These are phyloP conservation scores for Phytoseiulus persimilis DNA, from an alignment of 2,888 invertebrate species.

Conservation along the genomic window DNA sequence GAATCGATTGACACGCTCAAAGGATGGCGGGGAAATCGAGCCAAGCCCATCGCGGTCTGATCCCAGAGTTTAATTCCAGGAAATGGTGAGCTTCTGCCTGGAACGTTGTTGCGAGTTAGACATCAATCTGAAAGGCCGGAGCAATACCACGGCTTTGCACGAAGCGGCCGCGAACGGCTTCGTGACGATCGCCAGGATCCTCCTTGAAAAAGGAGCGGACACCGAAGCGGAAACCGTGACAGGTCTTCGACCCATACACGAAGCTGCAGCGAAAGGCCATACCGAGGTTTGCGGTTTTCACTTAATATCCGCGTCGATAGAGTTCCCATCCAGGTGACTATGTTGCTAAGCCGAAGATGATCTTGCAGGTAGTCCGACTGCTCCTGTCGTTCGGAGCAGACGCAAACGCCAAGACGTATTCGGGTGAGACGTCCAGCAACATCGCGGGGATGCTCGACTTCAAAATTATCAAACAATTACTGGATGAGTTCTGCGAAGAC, in stretches of 20 bases:
- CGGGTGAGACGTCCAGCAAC: slow-evolving; percentile 6
- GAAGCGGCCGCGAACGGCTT: slow-evolving; percentile 31
- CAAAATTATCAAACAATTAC: not conserved
- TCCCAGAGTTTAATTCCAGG: not conserved
- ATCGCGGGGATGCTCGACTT: slow-evolving; percentile 31
- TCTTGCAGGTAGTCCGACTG: not conserved
- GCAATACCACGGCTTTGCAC: slow-evolving; percentile 22
- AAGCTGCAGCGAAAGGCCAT: slow-evolving; percentile 31
- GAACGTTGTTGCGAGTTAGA: slow-evolving; percentile 13
- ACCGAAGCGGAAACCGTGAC: slow-evolving; percentile 24
- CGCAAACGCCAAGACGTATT: slow-evolving; percentile 24
- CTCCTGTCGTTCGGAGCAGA: slow-evolving; percentile 22
- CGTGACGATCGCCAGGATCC: slow-evolving; percentile 5
- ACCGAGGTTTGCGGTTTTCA: slow-evolving; percentile 24
- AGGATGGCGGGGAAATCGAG: not conserved
- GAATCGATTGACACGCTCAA: too few species aligned
- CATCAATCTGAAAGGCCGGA: slow-evolving; percentile 16
- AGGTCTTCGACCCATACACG: slow-evolving; percentile 15
- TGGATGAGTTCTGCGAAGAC: slow-evolving; percentile 23
- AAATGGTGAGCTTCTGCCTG: slow-evolving; percentile 35
- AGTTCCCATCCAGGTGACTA: too few species aligned
- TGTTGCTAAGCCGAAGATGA: not conserved
- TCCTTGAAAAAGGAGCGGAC: slow-evolving; percentile 22
- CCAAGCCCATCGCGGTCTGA: not conserved
- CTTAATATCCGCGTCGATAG: too few species aligned